Base-by-base conservation (phyloP, 1,140 invertebrate species). In the Ganaspis sp. region DNA sequence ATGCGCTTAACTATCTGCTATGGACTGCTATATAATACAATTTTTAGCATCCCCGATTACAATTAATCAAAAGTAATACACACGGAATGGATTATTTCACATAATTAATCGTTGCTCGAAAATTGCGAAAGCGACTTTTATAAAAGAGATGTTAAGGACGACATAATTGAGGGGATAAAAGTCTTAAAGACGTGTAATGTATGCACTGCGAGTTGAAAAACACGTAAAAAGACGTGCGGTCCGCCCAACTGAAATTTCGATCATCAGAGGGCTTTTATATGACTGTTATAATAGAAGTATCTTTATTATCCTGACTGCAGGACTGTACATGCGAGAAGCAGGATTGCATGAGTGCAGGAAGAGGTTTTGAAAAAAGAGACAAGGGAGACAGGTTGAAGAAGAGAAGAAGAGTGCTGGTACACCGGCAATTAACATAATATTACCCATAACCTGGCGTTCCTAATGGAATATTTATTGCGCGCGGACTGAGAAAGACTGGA, bases 401-500 rank as follows among this genome's bases (percentile, higher is more conserved):
- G 45, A 49, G 70, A 21, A 17, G 72, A 11, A 37, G 71, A 37
- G 54, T 71, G 29, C 79, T 70, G 53, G 26, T 42, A 38, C 29
- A 58, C 75, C 34, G 73, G 70, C 74, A 81, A 81, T 79, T 83
- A 83, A 80, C 74, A 83, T 83, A 83, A 84, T 81, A 80, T 80
- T 76, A 74, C 53, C 70, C 71, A 80, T 82, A 83, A 84, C 78
- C 54, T 54, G 75, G 77, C 82, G 72, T 82, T 83, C 64, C 42
- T 83, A 85, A 83, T 83, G 77, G 79, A 69, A 81, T 83, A 85
- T 85, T 83, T 83, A 85, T 83, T 75, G 73, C 76, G 58, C 23
- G 34, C 29, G 69, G 40, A 26, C 23, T 54, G 26, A 15, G 58
- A 64, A 58, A 64, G 15, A 64, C 23, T 23, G 26, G n/a, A 38